These are phyloP conservation scores for Morbakka virulenta DNA, from an alignment of 30 jellyfish, hydroid and myxozoan species.

Conservation along the genomic window DNA sequence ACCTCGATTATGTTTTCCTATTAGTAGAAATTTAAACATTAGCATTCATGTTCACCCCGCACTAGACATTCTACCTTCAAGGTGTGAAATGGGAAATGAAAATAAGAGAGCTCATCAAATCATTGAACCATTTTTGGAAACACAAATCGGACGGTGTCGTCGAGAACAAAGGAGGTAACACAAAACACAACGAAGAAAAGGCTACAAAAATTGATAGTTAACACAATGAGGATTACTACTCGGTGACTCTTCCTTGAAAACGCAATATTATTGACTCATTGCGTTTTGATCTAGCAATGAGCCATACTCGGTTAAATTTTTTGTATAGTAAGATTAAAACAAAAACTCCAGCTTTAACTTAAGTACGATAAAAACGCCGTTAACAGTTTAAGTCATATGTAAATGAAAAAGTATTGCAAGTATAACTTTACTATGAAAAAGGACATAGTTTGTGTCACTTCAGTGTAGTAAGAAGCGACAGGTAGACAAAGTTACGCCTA, in stretches of 20 bases:
- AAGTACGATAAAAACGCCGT: too few relatives aligned
- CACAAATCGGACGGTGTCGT: background rate
- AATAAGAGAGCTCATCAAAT: background rate
- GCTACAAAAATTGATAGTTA: background rate
- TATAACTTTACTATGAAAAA: background rate
- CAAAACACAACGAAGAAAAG: background rate
- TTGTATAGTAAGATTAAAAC: background rate
- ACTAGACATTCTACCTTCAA: background rate
- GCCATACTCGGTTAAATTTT: background rate
- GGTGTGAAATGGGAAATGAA: background rate
- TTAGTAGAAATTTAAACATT: background rate
- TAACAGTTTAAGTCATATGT: background rate
- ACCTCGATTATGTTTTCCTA: conserved; percentile 8
- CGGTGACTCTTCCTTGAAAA: conserved; percentile 44
- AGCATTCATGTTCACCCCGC: conserved; percentile 18
- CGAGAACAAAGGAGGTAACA: too few relatives aligned
- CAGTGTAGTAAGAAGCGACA: conserved; percentile 24
- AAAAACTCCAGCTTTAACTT: too few relatives aligned
- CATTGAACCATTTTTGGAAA: background rate
- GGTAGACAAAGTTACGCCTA: conserved; percentile 29
- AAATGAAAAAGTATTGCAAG: conserved; percentile 5
- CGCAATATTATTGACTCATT: background rate
- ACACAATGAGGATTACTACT: conserved; percentile 1
- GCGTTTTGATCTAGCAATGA: conserved; percentile 19
- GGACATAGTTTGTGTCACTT: conserved; percentile 32